Evolutionary conservation across 2,888 invertebrate genomes (phyloP).

Genomic region (Tenthredo livida): DNA sequence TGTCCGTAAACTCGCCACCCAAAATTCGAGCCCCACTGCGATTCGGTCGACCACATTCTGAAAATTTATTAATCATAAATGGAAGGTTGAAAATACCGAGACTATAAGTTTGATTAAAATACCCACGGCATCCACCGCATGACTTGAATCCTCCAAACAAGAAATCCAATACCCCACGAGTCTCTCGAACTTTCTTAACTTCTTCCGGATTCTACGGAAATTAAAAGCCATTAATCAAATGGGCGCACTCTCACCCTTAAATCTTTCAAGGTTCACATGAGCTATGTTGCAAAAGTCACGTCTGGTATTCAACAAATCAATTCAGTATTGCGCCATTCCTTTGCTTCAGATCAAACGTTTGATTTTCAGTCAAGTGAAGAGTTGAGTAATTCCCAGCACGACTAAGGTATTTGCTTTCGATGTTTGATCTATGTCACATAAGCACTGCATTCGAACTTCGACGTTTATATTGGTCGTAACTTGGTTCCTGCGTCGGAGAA

Average conservation of each 20-base stretch:
- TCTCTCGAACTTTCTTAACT: slow-evolving; percentile 57
- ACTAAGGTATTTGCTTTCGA: not conserved
- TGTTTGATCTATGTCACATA: not conserved
- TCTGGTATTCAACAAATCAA: not conserved
- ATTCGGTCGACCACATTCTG: slow-evolving; percentile 80
- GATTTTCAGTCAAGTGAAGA: not conserved
- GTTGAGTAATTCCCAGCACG: not conserved
- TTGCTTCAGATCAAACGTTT: not conserved
- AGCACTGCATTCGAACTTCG: not conserved
- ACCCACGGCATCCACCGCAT: slow-evolving; percentile 73
- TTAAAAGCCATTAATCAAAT: not conserved
- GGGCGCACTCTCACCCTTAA: not conserved
- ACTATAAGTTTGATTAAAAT: slow-evolving; percentile 2
- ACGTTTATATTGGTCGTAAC: not conserved
- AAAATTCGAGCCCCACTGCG: slow-evolving; percentile 75
- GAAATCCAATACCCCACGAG: slow-evolving; percentile 70
- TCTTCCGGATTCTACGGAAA: slow-evolving; percentile 39
- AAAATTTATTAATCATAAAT: not conserved
- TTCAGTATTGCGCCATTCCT: not conserved
- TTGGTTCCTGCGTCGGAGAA: not conserved
- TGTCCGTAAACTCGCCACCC: slow-evolving; percentile 79
- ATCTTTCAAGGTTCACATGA: not conserved
- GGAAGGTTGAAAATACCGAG: not conserved
- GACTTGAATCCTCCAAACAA: slow-evolving; percentile 69
- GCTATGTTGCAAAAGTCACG: not conserved